Evolutionary conservation across 2,888 invertebrate genomes (phyloP).

Genomic region (Pseudolycoriella hygida): DNA sequence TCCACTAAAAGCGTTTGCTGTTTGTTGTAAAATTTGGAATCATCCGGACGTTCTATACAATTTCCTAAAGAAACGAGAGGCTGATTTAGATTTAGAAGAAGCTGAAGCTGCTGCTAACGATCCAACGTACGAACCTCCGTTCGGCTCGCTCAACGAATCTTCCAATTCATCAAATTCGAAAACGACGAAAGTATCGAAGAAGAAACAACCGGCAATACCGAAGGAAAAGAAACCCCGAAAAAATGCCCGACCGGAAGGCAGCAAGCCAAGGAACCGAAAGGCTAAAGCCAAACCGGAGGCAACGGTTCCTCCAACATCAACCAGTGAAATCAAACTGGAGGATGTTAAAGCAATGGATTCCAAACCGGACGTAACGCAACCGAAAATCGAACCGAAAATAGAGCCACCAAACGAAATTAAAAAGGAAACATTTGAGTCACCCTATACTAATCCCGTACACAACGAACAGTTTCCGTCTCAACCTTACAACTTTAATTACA

Average conservation of each 20-base stretch:
- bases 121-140: conserved; percentile 6
- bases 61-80: conserved; percentile 66
- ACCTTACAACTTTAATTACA: conserved; percentile 8
- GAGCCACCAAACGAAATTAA: not conserved
- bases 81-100: conserved; percentile 62
- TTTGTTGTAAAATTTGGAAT: conserved; percentile 97
- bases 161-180: conserved; percentile 6
- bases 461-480: conserved; percentile 2
- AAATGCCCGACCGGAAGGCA: conserved; percentile 3
- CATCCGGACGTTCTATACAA: conserved; percentile 85
- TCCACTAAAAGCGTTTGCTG: conserved; percentile 93
- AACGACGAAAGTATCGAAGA: conserved; percentile 9
- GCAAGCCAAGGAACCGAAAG: conserved; percentile 6
- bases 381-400: too few relatives aligned
- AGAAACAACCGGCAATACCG: conserved; percentile 15
- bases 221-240: conserved; percentile 6
- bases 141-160: not conserved
- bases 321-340: conserved; percentile 4
- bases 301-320: conserved; percentile 30
- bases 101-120: conserved; percentile 33
- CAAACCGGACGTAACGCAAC: too few relatives aligned
- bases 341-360: too few relatives aligned
- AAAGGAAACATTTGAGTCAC: not conserved
- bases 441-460: not conserved
- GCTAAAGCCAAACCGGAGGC: conserved; percentile 30